phyloP scores from a whole-genome alignment of 1,140 invertebrate genomes.

The Leptinotarsa lineolata region DNA sequence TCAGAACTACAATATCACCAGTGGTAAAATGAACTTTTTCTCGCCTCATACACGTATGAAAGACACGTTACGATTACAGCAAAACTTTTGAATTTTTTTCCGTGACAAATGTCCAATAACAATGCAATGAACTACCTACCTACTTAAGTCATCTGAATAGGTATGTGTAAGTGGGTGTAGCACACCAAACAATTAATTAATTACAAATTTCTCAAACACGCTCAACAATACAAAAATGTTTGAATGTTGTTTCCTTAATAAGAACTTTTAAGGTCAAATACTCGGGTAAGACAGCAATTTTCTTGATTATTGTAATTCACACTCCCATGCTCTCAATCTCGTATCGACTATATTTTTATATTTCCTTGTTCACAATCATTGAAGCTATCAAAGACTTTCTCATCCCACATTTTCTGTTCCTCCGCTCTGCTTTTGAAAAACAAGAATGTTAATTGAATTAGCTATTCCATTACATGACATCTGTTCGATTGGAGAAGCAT shows the following conservation, averaged over 20 bases:
- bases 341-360: background rate
- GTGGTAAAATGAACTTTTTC: too few species aligned
- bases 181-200: slow-evolving; percentile 4
- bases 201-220: slow-evolving; percentile 14
- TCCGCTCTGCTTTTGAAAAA: too few species aligned
- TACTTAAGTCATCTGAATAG: background rate
- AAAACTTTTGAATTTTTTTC: too few species aligned
- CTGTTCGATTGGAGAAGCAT: too few species aligned
- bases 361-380: slow-evolving; percentile 2
- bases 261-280: slow-evolving; percentile 22
- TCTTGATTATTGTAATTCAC: slow-evolving; percentile 16
- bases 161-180: slow-evolving; percentile 13
- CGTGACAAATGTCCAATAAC: background rate
- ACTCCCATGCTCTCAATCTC: slow-evolving; percentile 26
- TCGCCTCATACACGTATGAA: too few species aligned
- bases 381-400: background rate
- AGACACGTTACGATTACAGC: too few species aligned
- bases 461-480: too few species aligned
- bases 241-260: slow-evolving; percentile 2
- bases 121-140: background rate
- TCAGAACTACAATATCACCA: too few species aligned
- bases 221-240: slow-evolving; percentile 5
- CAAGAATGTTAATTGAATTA: too few species aligned
- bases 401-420: background rate
- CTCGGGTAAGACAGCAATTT: slow-evolving; percentile 16